Evolutionary conservation across 2,113 vertebrate genomes (phyloP), one percentile per base, ranked within the genome.

Genomic region (Jaculus jaculus): DNA sequence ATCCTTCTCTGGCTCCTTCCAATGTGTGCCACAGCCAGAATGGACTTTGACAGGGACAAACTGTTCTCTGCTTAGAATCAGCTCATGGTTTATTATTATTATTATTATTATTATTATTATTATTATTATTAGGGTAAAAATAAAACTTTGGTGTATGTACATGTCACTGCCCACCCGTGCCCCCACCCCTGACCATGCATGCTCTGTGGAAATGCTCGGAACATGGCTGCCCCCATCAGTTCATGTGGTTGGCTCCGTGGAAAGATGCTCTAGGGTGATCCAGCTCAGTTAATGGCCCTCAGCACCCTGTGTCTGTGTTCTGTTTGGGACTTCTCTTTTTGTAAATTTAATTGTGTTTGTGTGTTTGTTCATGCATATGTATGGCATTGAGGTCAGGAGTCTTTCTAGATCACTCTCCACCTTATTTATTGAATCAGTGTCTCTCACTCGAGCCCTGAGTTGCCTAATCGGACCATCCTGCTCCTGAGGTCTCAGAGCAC

Each of bases 101-200:
- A 8, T 72, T 80, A 10, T 60, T n/a, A n/a, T n/a, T n/a, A n/a
- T n/a, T n/a, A n/a, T 37, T 21, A 71, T 30, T 1, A 0, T 8
- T 32, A 17, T 2, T 71, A 8, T 72, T 80, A 10, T 60, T n/a
- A n/a, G 39, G 24, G 23, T 7, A 66, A 82, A 54, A 42, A 37
- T 6, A 58, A 69, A 10, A 28, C 11, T 2, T 7, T 3, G 4
- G 20, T 26, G 15, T 7, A 23, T 3, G 30, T 28, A n/a, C 7
- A 5, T 7, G 21, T 6, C 18, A 21, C 9, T 11, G 16, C 37
- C 47, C 5, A 5, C 20, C 26, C 1, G 2, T 15, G 15, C 4
- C 4, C 13, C 7, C 4, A 0, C 0, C 30, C 12, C 28, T 10
- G 42, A 23, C 58, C 77, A 26, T 30, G 37, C 32, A 10, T 0